A percentile compares a stretch with the other conserved stretches of the same genome.
Conservation (phyloP, 2,113 vertebrate genomes). For the Oncorhynchus tshawytscha region DNA sequence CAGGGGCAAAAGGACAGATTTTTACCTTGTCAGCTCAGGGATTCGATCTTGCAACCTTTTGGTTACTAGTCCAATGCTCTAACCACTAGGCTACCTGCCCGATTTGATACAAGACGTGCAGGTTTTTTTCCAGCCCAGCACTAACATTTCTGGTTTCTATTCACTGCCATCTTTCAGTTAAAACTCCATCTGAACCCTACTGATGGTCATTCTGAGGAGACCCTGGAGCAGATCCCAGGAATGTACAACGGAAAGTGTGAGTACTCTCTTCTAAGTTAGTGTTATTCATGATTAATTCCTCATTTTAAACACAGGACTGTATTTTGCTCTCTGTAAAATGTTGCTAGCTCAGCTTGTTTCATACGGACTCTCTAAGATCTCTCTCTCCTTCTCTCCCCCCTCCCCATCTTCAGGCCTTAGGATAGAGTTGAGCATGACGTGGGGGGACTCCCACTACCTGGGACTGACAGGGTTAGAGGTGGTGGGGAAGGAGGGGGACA, state of each 20-base stretch:
- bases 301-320: too few species aligned
- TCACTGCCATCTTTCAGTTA: slow-evolving; percentile 51
- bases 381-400: too few species aligned
- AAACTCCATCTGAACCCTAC: slow-evolving; percentile 58
- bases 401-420: slow-evolving; percentile 75
- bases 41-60: too few species aligned
- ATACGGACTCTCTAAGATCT: background rate
- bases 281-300: too few species aligned
- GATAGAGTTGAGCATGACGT: slow-evolving; percentile 84
- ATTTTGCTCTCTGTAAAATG: background rate
- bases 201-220: slow-evolving; percentile 49
- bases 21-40: too few species aligned
- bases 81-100: too few species aligned
- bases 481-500: slow-evolving; percentile 83
- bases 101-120: too few species aligned
- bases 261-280: slow-evolving; percentile 43
- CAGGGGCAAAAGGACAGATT: too few species aligned
- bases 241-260: slow-evolving; percentile 86
- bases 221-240: slow-evolving; percentile 73
- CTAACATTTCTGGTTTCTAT: background rate
- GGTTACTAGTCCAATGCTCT: too few species aligned
- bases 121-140: too few species aligned
- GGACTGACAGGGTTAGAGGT: slow-evolving; percentile 92
- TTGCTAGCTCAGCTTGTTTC: background rate
- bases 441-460: slow-evolving; percentile 91